Conservation (phyloP, 2,797 vertebrate genomes). For the Atherinosoma microstoma region DNA sequence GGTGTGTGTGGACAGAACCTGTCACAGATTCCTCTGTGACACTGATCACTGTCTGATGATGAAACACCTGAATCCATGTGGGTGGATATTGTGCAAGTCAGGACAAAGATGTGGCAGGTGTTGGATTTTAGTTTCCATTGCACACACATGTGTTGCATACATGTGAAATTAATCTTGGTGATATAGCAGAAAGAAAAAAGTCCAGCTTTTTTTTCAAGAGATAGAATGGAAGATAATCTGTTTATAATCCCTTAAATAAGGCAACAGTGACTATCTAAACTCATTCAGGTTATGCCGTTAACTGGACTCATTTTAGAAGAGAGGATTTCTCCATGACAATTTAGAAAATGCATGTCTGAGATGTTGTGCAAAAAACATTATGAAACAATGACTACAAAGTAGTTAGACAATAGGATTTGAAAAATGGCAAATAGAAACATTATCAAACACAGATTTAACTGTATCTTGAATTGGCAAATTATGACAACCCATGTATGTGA, state of each 20-base stretch:
- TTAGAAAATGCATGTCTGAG: neutral
- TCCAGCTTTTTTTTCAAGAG: neutral
- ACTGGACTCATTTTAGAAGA: neutral
- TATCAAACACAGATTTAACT: no score
- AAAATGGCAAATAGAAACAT: no score
- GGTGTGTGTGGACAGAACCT: constrained; percentile 23
- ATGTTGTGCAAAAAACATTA: neutral
- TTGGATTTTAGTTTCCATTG: neutral
- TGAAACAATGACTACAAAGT: neutral
- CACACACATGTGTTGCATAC: neutral
- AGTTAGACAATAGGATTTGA: no score
- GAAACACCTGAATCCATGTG: constrained; percentile 27
- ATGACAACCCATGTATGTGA: no score
- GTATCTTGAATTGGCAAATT: no score
- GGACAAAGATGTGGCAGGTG: constrained; percentile 14
- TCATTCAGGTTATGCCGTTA: no score
- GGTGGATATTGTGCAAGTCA: constrained; percentile 7
- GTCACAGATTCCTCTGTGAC: constrained; percentile 1
- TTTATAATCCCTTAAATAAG: neutral
- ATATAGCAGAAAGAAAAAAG: neutral
- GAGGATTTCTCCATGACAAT: neutral
- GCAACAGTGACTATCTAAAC: neutral
- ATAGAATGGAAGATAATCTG: neutral
- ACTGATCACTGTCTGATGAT: constrained; percentile 14
- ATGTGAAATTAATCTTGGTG: neutral